Evolutionary conservation across 2,888 invertebrate genomes (phyloP).

Genomic region (Imbricaverruca yamaguchii): DNA sequence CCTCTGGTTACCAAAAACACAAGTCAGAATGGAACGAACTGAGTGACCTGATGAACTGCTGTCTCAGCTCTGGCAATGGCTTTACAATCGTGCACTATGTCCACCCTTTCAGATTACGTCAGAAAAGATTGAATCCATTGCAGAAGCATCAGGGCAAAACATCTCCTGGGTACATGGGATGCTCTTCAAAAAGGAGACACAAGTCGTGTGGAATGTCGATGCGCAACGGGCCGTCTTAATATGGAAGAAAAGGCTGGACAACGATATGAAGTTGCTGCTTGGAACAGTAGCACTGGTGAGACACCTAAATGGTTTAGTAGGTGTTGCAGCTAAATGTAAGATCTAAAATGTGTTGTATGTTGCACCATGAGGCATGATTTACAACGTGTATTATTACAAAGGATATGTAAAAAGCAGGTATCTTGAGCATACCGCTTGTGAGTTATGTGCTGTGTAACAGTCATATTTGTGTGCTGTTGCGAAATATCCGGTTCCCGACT

Average conservation of each 20-base stretch:
- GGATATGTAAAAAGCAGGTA: background rate
- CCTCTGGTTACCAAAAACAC: too few relatives aligned
- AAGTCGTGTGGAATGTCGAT: background rate
- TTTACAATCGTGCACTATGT: background rate
- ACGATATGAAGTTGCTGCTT: background rate
- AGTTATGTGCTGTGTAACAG: background rate
- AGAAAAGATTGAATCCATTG: background rate
- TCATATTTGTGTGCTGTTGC: background rate
- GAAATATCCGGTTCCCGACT: too few relatives aligned
- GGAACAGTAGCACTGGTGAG: background rate
- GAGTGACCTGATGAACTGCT: too few relatives aligned
- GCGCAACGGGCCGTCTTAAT: background rate
- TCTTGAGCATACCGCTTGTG: background rate
- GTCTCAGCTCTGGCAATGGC: too few relatives aligned
- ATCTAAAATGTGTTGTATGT: too few relatives aligned
- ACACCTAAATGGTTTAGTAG: background rate
- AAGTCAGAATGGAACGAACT: too few relatives aligned
- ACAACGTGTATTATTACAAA: background rate
- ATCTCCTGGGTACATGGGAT: background rate
- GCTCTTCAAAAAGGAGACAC: background rate
- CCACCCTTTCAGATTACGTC: background rate
- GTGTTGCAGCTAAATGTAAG: background rate
- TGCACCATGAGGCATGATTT: background rate
- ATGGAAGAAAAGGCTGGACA: background rate
- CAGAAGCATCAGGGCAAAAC: background rate